A percentile compares a stretch with the other conserved stretches of the same genome.
phyloP scores from a whole-genome alignment of 2,113 vertebrate species.

The Aptenodytes forsteri region DNA sequence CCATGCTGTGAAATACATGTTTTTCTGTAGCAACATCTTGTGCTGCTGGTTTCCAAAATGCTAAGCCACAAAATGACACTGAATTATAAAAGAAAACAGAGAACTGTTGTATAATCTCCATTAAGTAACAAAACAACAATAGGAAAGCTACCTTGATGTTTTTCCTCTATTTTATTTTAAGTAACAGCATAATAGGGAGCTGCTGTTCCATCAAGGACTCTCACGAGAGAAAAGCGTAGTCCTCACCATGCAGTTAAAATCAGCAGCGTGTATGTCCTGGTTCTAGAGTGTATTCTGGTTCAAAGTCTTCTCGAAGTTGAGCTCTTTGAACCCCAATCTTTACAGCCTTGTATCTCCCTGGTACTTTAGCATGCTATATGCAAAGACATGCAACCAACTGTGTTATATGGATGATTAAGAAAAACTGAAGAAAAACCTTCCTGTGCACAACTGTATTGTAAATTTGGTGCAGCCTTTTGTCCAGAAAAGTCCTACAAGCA shows the following conservation, averaged over 20 bases:
- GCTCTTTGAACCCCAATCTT: neutral
- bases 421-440: neutral
- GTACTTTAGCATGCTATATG: neutral
- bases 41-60: neutral
- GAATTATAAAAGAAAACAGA: neutral
- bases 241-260: neutral
- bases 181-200: neutral
- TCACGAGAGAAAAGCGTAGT: neutral
- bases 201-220: neutral
- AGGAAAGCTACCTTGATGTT: neutral
- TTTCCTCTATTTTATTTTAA: neutral
- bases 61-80: neutral
- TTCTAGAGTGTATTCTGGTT: neutral
- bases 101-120: neutral
- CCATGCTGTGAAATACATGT: neutral
- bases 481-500: neutral
- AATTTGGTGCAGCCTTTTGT: neutral
- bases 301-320: neutral
- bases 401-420: neutral
- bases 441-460: neutral
- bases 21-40: neutral
- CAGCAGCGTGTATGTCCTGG: neutral
- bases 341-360: neutral
- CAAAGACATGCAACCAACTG: neutral
- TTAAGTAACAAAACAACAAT: neutral